These are phyloP conservation scores for Perizoma flavofasciatum DNA, from an alignment of 2,888 invertebrate genomes.

Conservation along the genomic window DNA sequence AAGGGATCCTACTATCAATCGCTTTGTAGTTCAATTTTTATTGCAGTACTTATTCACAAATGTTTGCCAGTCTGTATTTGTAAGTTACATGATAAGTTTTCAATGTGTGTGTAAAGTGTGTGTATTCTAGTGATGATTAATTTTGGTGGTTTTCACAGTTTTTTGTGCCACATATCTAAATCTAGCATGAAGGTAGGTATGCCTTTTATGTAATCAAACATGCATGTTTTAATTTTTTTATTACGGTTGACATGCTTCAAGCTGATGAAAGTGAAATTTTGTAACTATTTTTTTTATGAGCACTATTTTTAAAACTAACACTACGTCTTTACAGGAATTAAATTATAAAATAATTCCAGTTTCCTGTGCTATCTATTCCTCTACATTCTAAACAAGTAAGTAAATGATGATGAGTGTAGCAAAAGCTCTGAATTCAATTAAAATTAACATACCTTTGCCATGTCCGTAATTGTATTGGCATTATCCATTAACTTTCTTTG, in stretches of 20 bases:
- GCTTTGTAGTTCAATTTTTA: constrained; percentile 74
- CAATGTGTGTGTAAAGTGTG: constrained; percentile 27
- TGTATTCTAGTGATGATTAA: constrained; percentile 11
- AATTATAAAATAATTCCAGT: not conserved
- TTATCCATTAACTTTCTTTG: constrained; percentile 99
- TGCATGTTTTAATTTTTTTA: constrained; percentile 35
- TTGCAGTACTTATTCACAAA: constrained; percentile 60
- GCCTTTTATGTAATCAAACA: constrained; percentile 33
- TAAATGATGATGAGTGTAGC: constrained; percentile 70
- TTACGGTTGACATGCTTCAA: constrained; percentile 48
- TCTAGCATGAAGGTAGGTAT: constrained; percentile 26
- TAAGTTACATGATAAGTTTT: constrained; percentile 42
- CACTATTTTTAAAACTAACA: too few relatives aligned
- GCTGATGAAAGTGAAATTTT: constrained; percentile 46
- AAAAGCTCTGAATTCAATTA: constrained; percentile 46
- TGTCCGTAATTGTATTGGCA: constrained; percentile 99
- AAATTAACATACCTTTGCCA: constrained; percentile 95
- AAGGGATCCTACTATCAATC: constrained; percentile 84
- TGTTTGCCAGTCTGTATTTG: constrained; percentile 52
- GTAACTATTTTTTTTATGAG: too few relatives aligned
- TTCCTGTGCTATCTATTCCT: constrained; percentile 14
- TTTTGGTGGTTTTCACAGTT: constrained; percentile 14
- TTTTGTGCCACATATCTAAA: not conserved
- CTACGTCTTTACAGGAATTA: too few relatives aligned
- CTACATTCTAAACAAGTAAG: constrained; percentile 58